These are phyloP conservation scores for Agrochola lychnidis DNA, from an alignment of 2,888 invertebrate genomes.

Conservation along the genomic window DNA sequence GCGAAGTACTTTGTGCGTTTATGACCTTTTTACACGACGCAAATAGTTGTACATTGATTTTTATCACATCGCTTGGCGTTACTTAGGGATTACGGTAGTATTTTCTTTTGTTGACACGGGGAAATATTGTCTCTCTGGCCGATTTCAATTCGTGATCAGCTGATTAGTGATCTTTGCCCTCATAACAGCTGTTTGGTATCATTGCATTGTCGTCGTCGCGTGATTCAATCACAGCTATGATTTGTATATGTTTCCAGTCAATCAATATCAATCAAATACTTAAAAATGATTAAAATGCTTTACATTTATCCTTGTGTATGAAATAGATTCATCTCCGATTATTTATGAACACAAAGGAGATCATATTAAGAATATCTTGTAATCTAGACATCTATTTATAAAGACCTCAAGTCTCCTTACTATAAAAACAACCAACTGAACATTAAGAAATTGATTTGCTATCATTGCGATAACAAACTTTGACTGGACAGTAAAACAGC, in stretches of 20 bases:
- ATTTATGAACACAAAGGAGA: slow-evolving; percentile 22
- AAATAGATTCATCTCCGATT: slow-evolving; percentile 6
- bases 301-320: slow-evolving; percentile 28
- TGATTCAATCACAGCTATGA: slow-evolving; percentile 55
- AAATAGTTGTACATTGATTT: slow-evolving; percentile 65
- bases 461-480: not conserved
- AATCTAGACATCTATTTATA: not conserved
- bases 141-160: slow-evolving; percentile 80
- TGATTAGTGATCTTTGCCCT: slow-evolving; percentile 87
- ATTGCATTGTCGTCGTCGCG: slow-evolving; percentile 54
- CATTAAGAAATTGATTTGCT: not conserved
- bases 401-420: not conserved
- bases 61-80: slow-evolving; percentile 28
- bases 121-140: slow-evolving; percentile 42
- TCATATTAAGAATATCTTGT: slow-evolving; percentile 1
- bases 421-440: not conserved
- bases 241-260: slow-evolving; percentile 36
- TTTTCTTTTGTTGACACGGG: slow-evolving; percentile 3
- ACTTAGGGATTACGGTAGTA: slow-evolving; percentile 3
- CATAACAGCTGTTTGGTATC: slow-evolving; percentile 81
- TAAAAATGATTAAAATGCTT: slow-evolving; percentile 23
- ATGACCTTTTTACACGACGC: slow-evolving; percentile 66
- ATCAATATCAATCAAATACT: slow-evolving; percentile 35
- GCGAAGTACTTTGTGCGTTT: slow-evolving; percentile 55
- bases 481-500: not conserved